phyloP scores from a whole-genome alignment of 2,113 vertebrate genomes.

The Cathartes aura region DNA sequence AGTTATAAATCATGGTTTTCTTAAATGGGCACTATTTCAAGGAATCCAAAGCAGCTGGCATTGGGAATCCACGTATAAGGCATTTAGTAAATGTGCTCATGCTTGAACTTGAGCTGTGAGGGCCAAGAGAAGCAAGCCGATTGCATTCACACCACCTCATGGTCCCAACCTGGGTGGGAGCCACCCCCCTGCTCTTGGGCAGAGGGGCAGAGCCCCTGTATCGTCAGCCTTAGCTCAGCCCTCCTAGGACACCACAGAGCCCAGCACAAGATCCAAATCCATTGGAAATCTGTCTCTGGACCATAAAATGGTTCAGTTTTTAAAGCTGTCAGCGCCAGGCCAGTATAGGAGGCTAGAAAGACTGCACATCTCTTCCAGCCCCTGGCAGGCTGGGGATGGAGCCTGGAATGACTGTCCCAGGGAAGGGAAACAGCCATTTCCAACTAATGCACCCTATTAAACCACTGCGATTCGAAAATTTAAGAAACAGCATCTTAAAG shows the following conservation, averaged over 20 bases:
- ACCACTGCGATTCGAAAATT: neutral
- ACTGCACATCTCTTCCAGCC: neutral
- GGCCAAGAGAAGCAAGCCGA: neutral
- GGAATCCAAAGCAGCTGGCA: neutral
- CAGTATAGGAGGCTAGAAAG: neutral
- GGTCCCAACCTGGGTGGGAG: neutral
- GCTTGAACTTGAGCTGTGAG: neutral
- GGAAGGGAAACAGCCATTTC: neutral
- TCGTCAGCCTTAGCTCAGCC: neutral
- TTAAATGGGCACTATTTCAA: neutral
- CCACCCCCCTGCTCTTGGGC: neutral
- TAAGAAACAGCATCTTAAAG: neutral
- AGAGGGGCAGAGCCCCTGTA: neutral
- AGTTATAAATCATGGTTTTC: neutral
- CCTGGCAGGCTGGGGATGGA: neutral
- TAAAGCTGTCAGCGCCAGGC: neutral
- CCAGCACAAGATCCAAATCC: neutral
- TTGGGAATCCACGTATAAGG: neutral
- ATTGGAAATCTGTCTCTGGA: neutral
- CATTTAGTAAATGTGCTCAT: neutral
- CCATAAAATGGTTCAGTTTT: neutral
- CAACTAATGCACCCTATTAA: neutral
- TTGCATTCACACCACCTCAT: neutral
- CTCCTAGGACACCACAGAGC: neutral
- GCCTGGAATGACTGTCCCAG: neutral